Conservation (phyloP, 2,113 vertebrate species). For the Neoarius graeffei region DNA sequence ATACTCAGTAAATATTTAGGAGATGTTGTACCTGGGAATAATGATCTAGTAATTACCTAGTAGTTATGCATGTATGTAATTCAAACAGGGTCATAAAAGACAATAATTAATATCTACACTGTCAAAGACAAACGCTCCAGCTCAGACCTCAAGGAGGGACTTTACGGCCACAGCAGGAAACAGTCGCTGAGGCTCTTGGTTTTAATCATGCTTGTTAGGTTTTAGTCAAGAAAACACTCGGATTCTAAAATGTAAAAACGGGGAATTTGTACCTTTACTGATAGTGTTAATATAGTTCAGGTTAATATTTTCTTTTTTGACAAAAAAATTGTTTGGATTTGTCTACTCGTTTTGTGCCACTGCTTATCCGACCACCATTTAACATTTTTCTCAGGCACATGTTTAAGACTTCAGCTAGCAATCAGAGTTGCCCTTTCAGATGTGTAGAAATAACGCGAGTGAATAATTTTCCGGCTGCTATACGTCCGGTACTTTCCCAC, state of each 20-base stretch:
- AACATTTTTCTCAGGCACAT: too few species aligned
- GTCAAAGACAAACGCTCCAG: background rate
- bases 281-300: background rate
- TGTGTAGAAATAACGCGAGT: too few species aligned
- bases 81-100: background rate
- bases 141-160: background rate
- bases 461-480: too few species aligned
- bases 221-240: background rate
- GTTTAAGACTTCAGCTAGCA: too few species aligned
- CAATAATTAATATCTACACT: background rate
- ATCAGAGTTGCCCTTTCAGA: too few species aligned
- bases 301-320: too few species aligned
- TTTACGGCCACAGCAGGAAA: background rate
- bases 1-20: background rate
- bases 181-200: background rate
- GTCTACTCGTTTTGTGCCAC: too few species aligned
- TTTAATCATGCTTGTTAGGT: background rate
- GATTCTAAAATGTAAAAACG: background rate
- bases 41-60: background rate
- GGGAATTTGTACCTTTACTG: background rate
- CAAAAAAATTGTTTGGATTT: too few species aligned
- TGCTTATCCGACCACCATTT: too few species aligned
- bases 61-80: background rate
- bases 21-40: background rate
- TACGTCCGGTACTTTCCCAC: background rate